Evolutionary conservation across 2,113 vertebrate genomes (phyloP), one percentile per base, ranked within the genome.

Genomic region (Dipodomys ordii): DNA sequence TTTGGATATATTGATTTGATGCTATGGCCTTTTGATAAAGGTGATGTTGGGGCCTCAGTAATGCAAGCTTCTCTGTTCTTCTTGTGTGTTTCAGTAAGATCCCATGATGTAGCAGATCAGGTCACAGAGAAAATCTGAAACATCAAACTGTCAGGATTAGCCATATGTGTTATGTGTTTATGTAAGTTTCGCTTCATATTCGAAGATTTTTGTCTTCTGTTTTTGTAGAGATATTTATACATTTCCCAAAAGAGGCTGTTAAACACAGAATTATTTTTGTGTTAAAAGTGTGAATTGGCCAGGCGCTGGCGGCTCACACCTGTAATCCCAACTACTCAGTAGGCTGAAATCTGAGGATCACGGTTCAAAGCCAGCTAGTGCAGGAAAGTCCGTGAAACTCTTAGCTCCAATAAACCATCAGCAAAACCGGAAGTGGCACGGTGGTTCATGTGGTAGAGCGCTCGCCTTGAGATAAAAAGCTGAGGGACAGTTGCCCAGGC

Each of bases 1-100:
- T 88, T 88, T 2, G 0, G 91, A 49, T 88, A 78, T 84, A 88
- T 11, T 95, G 95, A 94, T 94, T 95, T 89, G 91, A 64, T 90
- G 65, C 78, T 35, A 7, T 79, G 83, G 77, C 78, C 73, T 87
- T 94, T 90, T 79, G 68, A 62, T 77, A 68, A 91, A 94, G 92
- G 85, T 27, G 67, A 68, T 90, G 35, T 8, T 8, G 2, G 64
- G 53, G 12, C 4, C 60, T 73, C 65, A 25, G 49, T 67, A 53
- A 83, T 19, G 1, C 32, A 65, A 57, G 39, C 65, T 83, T 92
- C 73, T 82, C 84, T 62, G 64, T 19, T 60, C 27, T 96, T 93
- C 82, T 74, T 68, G 46, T 76, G 65, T 60, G 57, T 93, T 96
- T 91, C 72, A 91, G 81, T 74, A 71, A 85, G 88, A 92, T 49